Evolutionary conservation across 2,888 invertebrate species (phyloP).

Genomic region (Esperia sulphurella): DNA sequence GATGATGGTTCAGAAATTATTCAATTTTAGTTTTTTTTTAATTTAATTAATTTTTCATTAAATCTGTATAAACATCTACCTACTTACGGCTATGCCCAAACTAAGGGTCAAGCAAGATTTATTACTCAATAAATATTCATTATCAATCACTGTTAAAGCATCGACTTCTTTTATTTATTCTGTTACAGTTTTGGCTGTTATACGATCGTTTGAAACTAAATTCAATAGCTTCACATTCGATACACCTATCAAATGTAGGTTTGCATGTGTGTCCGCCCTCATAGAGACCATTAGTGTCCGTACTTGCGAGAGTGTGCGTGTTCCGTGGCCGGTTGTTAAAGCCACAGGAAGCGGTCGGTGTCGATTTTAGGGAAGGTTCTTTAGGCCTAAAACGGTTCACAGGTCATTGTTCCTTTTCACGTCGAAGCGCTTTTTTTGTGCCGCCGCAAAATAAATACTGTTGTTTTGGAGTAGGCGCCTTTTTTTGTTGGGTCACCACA

Average conservation of each 20-base stretch:
- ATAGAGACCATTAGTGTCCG: not conserved
- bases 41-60: too few species aligned
- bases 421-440: slow-evolving; percentile 52
- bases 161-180: slow-evolving; percentile 2
- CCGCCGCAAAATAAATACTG: slow-evolving; percentile 54
- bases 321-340: slow-evolving; percentile 47
- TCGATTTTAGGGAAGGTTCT: slow-evolving; percentile 75
- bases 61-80: too few species aligned
- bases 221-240: not conserved
- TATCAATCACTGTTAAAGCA: slow-evolving; percentile 14
- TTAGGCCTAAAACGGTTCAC: slow-evolving; percentile 62
- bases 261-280: not conserved
- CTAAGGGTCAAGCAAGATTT: slow-evolving; percentile 32
- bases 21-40: too few species aligned
- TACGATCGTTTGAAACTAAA: not conserved
- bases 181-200: not conserved
- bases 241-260: not conserved
- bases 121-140: slow-evolving; percentile 49
- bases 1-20: too few species aligned
- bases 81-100: slow-evolving; percentile 19
- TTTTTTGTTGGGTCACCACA: slow-evolving; percentile 35
- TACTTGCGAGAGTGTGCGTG: slow-evolving; percentile 42
- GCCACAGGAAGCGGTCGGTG: slow-evolving; percentile 69
- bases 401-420: slow-evolving; percentile 73
- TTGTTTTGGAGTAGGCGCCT: slow-evolving; percentile 44